phyloP scores from a whole-genome alignment of 1,140 invertebrate genomes.

The Phocides pigmalion region DNA sequence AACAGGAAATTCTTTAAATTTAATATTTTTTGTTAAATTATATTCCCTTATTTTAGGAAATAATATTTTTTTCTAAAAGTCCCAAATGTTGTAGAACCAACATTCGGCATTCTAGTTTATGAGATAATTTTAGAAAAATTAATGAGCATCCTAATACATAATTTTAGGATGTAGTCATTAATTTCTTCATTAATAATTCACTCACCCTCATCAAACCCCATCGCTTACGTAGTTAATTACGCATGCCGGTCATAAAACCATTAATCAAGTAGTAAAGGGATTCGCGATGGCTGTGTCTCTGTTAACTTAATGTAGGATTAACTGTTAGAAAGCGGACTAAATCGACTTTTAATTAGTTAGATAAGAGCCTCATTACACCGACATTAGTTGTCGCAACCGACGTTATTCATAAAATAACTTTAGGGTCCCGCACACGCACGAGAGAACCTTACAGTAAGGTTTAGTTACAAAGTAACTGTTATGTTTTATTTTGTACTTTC shows the following conservation, averaged over 20 bases:
- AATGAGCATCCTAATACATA: too few species aligned
- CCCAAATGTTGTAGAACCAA: too few species aligned
- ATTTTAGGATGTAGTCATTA: neutral
- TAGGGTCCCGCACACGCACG: conserved; percentile 41
- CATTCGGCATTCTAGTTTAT: too few species aligned
- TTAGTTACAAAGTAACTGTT: neutral
- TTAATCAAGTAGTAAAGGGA: conserved; percentile 67
- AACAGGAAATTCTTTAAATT: too few species aligned
- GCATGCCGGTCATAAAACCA: conserved; percentile 52
- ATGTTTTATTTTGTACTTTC: neutral
- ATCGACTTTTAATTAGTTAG: conserved; percentile 82
- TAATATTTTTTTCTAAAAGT: too few species aligned
- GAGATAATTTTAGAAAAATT: too few species aligned
- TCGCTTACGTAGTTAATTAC: conserved; percentile 43
- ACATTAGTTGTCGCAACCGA: conserved; percentile 72
- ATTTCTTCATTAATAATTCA: neutral
- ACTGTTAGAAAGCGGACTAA: conserved; percentile 67
- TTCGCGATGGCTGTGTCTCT: conserved; percentile 56
- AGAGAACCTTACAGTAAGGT: conserved; percentile 14
- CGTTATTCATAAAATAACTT: conserved; percentile 52
- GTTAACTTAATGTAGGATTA: conserved; percentile 46
- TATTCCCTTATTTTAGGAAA: too few species aligned
- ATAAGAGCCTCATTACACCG: conserved; percentile 75
- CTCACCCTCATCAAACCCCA: conserved; percentile 13
- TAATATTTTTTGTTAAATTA: too few species aligned